Evolutionary conservation across 1,140 invertebrate species (phyloP).

Genomic region (Neodiprion lecontei): DNA sequence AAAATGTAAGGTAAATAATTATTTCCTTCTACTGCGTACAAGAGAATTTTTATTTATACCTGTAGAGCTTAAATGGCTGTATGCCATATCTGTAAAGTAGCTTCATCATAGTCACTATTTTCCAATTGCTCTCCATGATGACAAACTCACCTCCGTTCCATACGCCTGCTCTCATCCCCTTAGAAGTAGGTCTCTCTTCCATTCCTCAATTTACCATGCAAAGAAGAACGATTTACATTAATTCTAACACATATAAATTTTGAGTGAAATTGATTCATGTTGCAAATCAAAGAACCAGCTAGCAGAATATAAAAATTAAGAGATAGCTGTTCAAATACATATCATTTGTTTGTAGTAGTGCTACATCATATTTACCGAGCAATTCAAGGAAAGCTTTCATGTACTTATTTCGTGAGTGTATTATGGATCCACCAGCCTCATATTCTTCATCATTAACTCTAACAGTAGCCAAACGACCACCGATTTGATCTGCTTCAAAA

Average conservation of each 20-base stretch:
- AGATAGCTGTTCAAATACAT: not conserved
- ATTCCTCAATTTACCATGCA: conserved; percentile 45
- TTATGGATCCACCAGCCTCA: conserved; percentile 68
- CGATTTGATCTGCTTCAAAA: conserved; percentile 66
- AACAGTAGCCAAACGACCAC: conserved; percentile 66
- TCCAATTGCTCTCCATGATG: conserved; percentile 61
- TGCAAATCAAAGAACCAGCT: not conserved
- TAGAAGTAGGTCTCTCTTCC: conserved; percentile 33
- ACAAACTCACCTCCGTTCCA: conserved; percentile 66
- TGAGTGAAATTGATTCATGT: not conserved
- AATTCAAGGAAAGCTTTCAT: conserved; percentile 66
- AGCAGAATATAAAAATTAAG: not conserved
- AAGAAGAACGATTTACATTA: too few species aligned
- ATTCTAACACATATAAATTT: too few species aligned
- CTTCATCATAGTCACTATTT: conserved; percentile 55
- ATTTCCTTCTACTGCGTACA: not conserved
- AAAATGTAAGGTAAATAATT: conserved; percentile 11
- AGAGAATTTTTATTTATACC: conserved; percentile 38
- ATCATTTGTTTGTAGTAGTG: not conserved
- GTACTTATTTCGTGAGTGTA: conserved; percentile 69
- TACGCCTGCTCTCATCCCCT: conserved; percentile 50
- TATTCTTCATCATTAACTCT: conserved; percentile 60
- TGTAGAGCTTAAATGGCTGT: conserved; percentile 57
- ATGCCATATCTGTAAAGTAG: conserved; percentile 68
- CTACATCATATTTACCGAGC: conserved; percentile 55